phyloP scores from a whole-genome alignment of 2,113 vertebrate genomes.

The Nematolebias whitei region DNA sequence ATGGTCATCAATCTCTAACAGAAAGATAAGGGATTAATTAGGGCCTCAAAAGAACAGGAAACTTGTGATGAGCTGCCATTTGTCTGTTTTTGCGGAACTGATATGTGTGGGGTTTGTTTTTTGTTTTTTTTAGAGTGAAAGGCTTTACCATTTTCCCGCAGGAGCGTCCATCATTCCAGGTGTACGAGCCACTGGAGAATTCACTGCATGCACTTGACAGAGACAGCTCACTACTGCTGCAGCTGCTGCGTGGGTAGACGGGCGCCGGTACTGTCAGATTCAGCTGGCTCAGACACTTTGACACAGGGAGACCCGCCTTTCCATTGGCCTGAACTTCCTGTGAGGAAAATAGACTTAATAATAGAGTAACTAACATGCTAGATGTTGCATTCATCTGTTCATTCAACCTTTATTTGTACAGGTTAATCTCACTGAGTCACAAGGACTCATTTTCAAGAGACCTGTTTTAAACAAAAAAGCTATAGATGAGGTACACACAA shows the following conservation, averaged over 20 bases:
- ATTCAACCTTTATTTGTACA: no score
- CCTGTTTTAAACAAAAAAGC: no score
- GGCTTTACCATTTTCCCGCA: conserved; percentile 84
- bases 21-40: conserved; percentile 20
- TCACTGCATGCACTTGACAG: conserved; percentile 94
- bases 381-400: no score
- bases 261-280: conserved; percentile 72
- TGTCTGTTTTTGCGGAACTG: background rate
- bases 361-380: background rate
- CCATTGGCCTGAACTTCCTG: conserved; percentile 85
- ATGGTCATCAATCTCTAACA: conserved; percentile 3
- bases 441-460: no score
- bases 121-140: background rate
- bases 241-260: conserved; percentile 87
- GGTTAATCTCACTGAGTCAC: no score
- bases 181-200: conserved; percentile 91
- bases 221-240: conserved; percentile 91
- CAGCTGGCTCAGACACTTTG: conserved; percentile 84
- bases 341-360: background rate
- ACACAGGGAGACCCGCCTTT: conserved; percentile 78
- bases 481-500: no score
- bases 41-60: background rate
- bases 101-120: no score
- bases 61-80: conserved; percentile 6
- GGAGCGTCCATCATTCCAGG: conserved; percentile 88